Percentiles rank a stretch among this genome's conserved stretches.
Evolutionary conservation across 2,113 vertebrate genomes (phyloP).

Genomic region (Vicugna pacos): DNA sequence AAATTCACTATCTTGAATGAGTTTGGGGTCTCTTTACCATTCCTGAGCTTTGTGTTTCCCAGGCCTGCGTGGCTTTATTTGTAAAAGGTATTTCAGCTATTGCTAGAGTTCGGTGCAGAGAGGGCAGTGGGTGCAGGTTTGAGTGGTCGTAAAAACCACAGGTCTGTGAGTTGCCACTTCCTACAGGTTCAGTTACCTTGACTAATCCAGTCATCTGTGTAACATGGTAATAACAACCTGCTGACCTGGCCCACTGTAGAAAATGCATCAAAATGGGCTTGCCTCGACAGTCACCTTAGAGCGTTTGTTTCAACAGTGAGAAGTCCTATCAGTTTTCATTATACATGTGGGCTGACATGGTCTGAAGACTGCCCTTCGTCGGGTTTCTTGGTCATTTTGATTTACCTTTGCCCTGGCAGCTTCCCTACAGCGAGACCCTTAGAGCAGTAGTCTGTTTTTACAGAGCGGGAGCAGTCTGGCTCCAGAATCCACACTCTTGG

Average conservation of each 20-base stretch:
- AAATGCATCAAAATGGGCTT: slow-evolving; percentile 40
- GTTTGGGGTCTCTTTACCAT: neutral
- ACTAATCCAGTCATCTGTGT: slow-evolving; percentile 74
- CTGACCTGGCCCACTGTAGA: slow-evolving; percentile 55
- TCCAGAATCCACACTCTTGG: neutral
- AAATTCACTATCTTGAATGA: neutral
- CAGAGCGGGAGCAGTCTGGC: neutral
- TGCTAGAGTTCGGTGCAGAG: neutral
- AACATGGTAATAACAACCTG: slow-evolving; percentile 64
- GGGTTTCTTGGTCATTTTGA: neutral
- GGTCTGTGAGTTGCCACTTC: slow-evolving; percentile 63
- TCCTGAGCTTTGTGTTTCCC: neutral
- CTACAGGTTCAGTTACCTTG: slow-evolving; percentile 65
- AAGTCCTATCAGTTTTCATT: neutral
- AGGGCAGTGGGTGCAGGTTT: neutral
- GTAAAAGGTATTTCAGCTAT: neutral
- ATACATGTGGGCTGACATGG: neutral
- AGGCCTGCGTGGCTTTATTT: neutral
- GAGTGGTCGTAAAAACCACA: neutral
- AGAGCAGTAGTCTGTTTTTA: neutral
- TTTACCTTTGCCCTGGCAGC: neutral
- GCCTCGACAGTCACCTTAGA: neutral
- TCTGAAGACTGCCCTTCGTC: neutral
- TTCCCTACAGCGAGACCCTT: neutral
- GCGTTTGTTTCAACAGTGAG: slow-evolving; percentile 11